Evolutionary conservation across 2,113 vertebrate genomes (phyloP), one percentile per base, ranked within the genome.

Genomic region (Neotragus pygmaeus): DNA sequence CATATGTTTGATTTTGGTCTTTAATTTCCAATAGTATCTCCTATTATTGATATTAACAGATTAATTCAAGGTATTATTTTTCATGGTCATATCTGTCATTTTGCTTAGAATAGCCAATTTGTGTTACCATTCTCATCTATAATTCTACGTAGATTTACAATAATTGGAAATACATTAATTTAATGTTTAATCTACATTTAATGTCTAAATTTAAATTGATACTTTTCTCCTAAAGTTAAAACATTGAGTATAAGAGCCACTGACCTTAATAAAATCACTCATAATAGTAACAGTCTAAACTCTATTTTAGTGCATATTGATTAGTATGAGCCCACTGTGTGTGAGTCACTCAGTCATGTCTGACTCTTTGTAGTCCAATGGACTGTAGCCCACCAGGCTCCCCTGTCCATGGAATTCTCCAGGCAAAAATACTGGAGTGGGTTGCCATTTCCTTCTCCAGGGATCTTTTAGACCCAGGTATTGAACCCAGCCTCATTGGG

Each of bases 251-350:
- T 2, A 78, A 95, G 60, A 97, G 13, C 25, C 15, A 88, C 12
- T 87, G n/a, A 89, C 39, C 6, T 90, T 95, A 66, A 25, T 94
- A 84, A 97, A 97, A 91, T 80, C 4, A 90, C 83, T 92, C 30
- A 82, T 95, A 85, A 55, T 10, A 49, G 55, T 64, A 75, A 87
- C 3, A 28, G 15, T 75, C 21, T 90, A 91, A 96, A 45, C 13
- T 88, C 19, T 92, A 58, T 86, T 89, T 92, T 90, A 64, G 85
- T 28, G 14, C 28, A 12, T 81, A 95, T 91, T 80, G 53, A 75
- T 92, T 88, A 88, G 64, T 85, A 57, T 78, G n/a, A 39, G 10
- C 19, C 19, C n/a, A 73, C 6, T 23, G n/a, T 36, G 9, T 36
- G n/a, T 73, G 23, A 73, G 66, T 73, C 36, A 39, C 5, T 73